Base-by-base conservation (phyloP, 2,797 vertebrate species). In the Myotis planiceps region DNA sequence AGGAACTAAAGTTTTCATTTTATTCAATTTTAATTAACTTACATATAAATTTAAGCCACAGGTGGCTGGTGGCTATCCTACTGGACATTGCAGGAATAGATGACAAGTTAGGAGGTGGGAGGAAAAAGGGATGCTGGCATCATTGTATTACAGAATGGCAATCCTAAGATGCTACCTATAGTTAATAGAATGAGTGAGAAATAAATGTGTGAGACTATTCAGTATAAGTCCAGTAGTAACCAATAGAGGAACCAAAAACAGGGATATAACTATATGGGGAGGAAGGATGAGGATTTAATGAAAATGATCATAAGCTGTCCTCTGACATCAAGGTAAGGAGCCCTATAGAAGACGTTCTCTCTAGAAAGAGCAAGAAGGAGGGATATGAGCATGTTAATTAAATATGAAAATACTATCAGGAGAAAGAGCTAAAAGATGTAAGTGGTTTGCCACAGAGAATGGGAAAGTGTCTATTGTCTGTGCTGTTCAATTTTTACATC, bases 21-120 rank as follows among this genome's bases (percentile, higher is more conserved):
- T 82, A 16, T 80, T 88, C 92, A 19, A 58, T 79, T 95, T 91
- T 80, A 27, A 45, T 80, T 82, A n/a, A 68, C 15, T 80, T 55
- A 66, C 58, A 29, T 80, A 39, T 32, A 39, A 18, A 51, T 42
- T 27, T 65, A 53, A 34, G 53, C 34, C 21, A 7, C 29, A 5
- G 23, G 14, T 16, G 58, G 39, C 66, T 74, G 14, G 21, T 49
- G n/a, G 60, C 47, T 47, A 60, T 53, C 27, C 3, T 45, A n/a
- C 0, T 63, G 42, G 9, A 53, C 29, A 14, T 34, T 80, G 23
- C 29, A 13, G 39, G 81, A 60, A n/a, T 6, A 60, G 12, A 42
- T 37, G 76, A 37, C 34, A 42, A 82, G 34, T n/a, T 34, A 34
- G 29, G 45, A 79, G 9, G 25, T 58, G 6, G 6, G 6, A 32